Evolutionary conservation across 2,797 vertebrate species (phyloP), one percentile per base, ranked within the genome.

Genomic region (Thunnus albacares): DNA sequence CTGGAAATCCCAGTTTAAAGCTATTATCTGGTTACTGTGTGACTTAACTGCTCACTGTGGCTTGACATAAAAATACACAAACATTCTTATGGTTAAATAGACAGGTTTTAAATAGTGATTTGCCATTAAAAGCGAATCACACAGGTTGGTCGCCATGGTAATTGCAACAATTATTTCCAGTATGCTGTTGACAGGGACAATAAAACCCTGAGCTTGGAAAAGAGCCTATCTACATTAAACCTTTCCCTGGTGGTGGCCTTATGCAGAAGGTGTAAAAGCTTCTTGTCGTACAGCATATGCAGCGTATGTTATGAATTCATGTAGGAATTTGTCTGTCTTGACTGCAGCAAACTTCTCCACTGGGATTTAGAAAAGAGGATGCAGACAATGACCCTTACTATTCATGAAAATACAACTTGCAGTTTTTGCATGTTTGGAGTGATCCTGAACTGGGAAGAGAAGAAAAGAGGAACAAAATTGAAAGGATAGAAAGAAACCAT

Each of bases 61-160:
- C 47, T 75, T 74, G 55, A 53, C 24, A 24, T 66, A 47, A 51
- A 63, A 52, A 84, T 70, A 77, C 12, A 62, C n/a, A 61, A 45
- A 65, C 75, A 71, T 90, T 80, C 53, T 62, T 73, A 64, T 35
- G 68, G 77, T 71, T 45, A 24, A 45, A 28, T 33, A 35, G 59
- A 11, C 38, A 68, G 71, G 45, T 75, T 84, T 82, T 60, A 87
- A 81, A 65, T 58, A 53, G 72, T 71, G 33, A 64, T 71, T 79
- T 53, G 17, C 63, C 70, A 78, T 90, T 82, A 65, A 77, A 88
- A 82, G 57, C 1, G 26, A 87, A 77, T 89, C 75, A 86, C 26
- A 3, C 26, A 17, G 55, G 28, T 52, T 57, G 59, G 68, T 68
- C 57, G 41, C 56, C 47, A 43, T 71, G 60, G 70, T 62, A 72